These are phyloP conservation scores for Troglohyphantes excavatus DNA, from an alignment of 2,888 invertebrate species.

Conservation along the genomic window DNA sequence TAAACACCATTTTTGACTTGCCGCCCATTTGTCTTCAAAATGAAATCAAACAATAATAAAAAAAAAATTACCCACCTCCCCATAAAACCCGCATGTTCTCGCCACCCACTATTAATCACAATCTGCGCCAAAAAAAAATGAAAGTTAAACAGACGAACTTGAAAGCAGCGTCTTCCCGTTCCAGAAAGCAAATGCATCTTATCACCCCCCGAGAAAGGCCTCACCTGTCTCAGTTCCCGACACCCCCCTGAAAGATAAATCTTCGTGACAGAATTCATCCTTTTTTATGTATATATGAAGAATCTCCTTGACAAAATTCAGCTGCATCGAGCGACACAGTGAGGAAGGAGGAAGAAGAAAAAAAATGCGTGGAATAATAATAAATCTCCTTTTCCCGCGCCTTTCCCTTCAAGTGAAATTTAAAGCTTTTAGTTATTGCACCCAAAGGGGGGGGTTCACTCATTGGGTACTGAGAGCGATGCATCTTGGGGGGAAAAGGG, in stretches of 20 bases:
- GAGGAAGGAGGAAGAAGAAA: too few relatives aligned
- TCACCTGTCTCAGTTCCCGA: constrained; percentile 8
- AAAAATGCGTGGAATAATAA: too few relatives aligned
- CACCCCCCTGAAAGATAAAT: constrained; percentile 11
- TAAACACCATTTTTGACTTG: neutral
- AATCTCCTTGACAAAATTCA: constrained; percentile 33
- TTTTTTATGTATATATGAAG: neutral
- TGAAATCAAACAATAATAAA: neutral
- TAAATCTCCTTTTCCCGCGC: too few relatives aligned
- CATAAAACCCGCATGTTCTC: neutral
- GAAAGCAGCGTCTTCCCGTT: neutral
- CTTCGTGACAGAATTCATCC: constrained; percentile 7
- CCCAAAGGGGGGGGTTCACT: too few relatives aligned
- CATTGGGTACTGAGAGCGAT: too few relatives aligned
- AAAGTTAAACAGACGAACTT: constrained; percentile 1
- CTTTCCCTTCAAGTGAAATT: too few relatives aligned
- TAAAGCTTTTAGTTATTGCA: too few relatives aligned
- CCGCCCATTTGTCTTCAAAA: neutral
- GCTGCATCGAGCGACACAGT: constrained; percentile 13
- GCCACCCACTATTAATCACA: constrained; percentile 4
- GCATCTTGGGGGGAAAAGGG: too few relatives aligned
- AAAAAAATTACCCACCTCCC: neutral
- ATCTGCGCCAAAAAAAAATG: neutral
- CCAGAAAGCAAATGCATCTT: constrained; percentile 1
- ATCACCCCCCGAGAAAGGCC: constrained; percentile 27